Percentiles rank a stretch among this genome's conserved stretches.
phyloP scores from a whole-genome alignment of 2,888 invertebrate genomes.

The Tiliacea citrago region DNA sequence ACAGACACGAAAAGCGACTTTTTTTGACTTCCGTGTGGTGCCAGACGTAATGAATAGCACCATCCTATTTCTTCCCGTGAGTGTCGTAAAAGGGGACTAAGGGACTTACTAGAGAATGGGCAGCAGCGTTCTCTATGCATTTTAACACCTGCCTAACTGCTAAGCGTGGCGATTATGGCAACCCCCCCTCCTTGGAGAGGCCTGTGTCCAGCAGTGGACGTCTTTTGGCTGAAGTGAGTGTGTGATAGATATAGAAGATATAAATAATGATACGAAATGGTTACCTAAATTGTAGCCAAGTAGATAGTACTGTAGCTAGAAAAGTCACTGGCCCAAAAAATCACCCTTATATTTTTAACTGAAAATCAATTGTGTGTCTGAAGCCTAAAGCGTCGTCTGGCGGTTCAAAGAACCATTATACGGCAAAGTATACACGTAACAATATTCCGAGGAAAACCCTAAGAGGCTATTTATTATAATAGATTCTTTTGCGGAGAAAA shows the following conservation, averaged over 20 bases:
- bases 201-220: too few species aligned
- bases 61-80: too few species aligned
- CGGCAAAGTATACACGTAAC: slow-evolving; percentile 54
- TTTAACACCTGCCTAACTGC: too few species aligned
- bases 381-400: slow-evolving; percentile 31
- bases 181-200: too few species aligned
- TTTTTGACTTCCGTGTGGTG: too few species aligned
- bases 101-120: too few species aligned
- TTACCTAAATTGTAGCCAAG: not conserved
- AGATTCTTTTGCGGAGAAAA: slow-evolving; percentile 66
- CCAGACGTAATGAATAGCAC: too few species aligned
- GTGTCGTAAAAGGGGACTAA: too few species aligned
- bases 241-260: too few species aligned
- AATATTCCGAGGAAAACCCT: slow-evolving; percentile 59
- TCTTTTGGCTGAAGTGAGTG: too few species aligned
- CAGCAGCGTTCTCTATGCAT: too few species aligned
- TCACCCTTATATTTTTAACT: not conserved
- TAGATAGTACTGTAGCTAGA: not conserved
- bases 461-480: slow-evolving; percentile 68
- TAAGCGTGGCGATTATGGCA: too few species aligned
- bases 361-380: slow-evolving; percentile 48
- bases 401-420: slow-evolving; percentile 38
- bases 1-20: not conserved
- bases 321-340: not conserved
- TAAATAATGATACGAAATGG: not conserved